Evolutionary conservation across 1,140 invertebrate genomes (phyloP).

Genomic region (Drosophila repletoides): DNA sequence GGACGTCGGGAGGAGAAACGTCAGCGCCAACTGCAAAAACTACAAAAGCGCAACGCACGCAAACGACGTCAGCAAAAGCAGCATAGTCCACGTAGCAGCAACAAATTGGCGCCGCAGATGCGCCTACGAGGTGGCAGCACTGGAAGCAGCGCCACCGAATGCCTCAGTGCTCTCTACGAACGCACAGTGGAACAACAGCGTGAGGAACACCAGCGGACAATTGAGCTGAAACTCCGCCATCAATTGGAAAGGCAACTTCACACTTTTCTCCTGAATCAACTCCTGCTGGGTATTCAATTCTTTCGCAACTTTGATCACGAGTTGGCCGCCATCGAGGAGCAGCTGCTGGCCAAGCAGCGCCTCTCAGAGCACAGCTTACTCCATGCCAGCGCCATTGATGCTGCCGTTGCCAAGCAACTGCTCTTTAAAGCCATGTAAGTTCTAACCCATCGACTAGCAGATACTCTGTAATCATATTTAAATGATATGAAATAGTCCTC

Average conservation of each 20-base stretch:
- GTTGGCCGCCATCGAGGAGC: slow-evolving; percentile 48
- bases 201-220: slow-evolving; percentile 52
- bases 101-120: slow-evolving; percentile 39
- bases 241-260: slow-evolving; percentile 86
- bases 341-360: slow-evolving; percentile 53
- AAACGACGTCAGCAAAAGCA: slow-evolving; percentile 33
- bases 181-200: slow-evolving; percentile 58
- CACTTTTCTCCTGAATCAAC: slow-evolving; percentile 89
- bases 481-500: not conserved
- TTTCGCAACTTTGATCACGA: slow-evolving; percentile 88
- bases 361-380: slow-evolving; percentile 85
- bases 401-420: slow-evolving; percentile 83
- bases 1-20: slow-evolving; percentile 62
- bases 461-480: too few species aligned
- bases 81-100: slow-evolving; percentile 4
- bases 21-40: slow-evolving; percentile 49
- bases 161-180: slow-evolving; percentile 42
- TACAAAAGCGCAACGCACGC: slow-evolving; percentile 61
- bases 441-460: too few species aligned
- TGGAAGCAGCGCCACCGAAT: slow-evolving; percentile 62
- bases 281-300: slow-evolving; percentile 89
- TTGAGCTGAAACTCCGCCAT: slow-evolving; percentile 83
- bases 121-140: slow-evolving; percentile 60
- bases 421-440: slow-evolving; percentile 65
- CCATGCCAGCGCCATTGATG: slow-evolving; percentile 86